Base-by-base conservation (phyloP, 2,113 vertebrate species). In the Mirounga angustirostris region DNA sequence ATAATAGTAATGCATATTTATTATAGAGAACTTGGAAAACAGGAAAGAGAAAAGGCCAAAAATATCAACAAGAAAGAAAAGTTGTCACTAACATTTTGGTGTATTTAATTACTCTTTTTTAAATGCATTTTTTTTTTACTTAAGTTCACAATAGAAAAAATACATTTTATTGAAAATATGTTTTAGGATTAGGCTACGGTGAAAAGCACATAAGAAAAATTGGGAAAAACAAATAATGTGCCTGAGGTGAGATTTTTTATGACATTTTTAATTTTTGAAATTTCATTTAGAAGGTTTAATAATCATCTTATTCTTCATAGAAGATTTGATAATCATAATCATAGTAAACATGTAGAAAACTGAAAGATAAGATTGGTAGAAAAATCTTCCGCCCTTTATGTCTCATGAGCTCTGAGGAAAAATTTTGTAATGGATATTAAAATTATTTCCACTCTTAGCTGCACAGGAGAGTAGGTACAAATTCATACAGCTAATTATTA, bases 1-100 rank as follows among this genome's bases (percentile, higher is more conserved):
- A 94, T 76, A 87, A 94, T 22, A 83, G 46, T 82, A 88, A 95
- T 88, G 71, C 24, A 92, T 92, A 88, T 88, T 95, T 83, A 96
- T 88, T 67, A 89, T n/a, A 58, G 30, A 85, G 19, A 95, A 88
- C 33, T 59, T 96, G 78, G 73, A 86, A 63, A 86, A 89, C 26
- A 79, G 54, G 33, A 59, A 89, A 65, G 13, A 80, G n/a, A 71
- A 96, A 82, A 88, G 67, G 16, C 65, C 26, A 82, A 88, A 88
- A 74, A 67, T 67, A 91, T 67, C 58, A 87, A 81, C 83, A 88
- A 81, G 12, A 80, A 86, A 43, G 54, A 78, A 89, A 43, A 85
- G 56, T 61, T 28, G 12, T 73, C 28, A 94, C 61, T 92, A 92
- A 69, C 19, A 92, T 78, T 95, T 59, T 61, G 40, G 58, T 92